A percentile compares a stretch with the other conserved stretches of the same genome.
Conservation (phyloP, 1,140 invertebrate genomes). For the Pogonognathellus flavescens region DNA sequence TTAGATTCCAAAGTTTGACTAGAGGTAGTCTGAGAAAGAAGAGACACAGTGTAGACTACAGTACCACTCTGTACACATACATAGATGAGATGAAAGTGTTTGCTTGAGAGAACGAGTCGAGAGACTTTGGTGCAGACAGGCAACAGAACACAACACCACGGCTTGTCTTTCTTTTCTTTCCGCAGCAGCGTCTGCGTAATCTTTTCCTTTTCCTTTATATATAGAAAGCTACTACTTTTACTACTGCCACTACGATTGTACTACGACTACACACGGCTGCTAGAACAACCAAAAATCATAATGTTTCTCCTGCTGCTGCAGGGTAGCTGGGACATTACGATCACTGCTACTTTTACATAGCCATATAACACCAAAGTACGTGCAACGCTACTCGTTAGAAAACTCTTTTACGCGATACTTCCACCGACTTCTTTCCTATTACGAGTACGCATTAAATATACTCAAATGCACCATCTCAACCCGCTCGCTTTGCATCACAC, state of each 20-base stretch:
- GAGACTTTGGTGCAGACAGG: not conserved
- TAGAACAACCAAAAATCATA: not conserved
- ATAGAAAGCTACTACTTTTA: not conserved
- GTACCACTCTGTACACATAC: too few relatives aligned
- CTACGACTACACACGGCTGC: not conserved
- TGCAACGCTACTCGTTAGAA: conserved; percentile 14
- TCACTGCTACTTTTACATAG: not conserved
- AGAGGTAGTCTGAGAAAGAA: not conserved
- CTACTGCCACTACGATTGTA: not conserved
- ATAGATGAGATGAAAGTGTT: conserved; percentile 8
- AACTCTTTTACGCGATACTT: conserved; percentile 31
- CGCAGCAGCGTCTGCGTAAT: conserved; percentile 34
- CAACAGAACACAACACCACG: conserved; percentile 3
- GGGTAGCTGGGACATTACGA: not conserved
- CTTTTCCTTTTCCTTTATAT: conserved; percentile 9
- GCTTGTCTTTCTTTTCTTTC: conserved; percentile 19
- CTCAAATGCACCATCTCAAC: too few relatives aligned
- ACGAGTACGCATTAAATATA: too few relatives aligned
- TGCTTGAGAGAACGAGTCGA: not conserved
- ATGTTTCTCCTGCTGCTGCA: too few relatives aligned
- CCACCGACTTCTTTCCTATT: not conserved
- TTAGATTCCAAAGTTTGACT: not conserved
- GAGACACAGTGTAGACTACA: not conserved
- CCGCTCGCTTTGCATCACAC: too few relatives aligned
- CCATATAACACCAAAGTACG: not conserved